Evolutionary conservation across 2,888 invertebrate species (phyloP).

Genomic region (Cerastis leucographa): DNA sequence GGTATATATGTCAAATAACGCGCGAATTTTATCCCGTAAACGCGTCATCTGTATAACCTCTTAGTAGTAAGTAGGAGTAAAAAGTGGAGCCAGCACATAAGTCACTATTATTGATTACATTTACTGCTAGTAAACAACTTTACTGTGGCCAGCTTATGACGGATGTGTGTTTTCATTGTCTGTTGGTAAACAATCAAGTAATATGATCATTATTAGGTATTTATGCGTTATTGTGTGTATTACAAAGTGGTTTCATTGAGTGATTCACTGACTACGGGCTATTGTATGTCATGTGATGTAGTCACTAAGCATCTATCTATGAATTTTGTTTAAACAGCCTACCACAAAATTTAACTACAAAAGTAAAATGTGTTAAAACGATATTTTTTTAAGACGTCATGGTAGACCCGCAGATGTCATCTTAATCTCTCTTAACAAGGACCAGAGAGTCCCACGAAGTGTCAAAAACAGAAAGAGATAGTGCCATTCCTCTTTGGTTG

Average conservation of each 20-base stretch:
- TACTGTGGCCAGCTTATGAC: constrained; percentile 79
- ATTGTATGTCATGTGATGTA: background rate
- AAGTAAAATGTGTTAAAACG: background rate
- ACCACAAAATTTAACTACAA: background rate
- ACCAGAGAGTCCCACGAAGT: background rate
- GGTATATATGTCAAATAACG: background rate
- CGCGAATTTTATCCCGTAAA: constrained; percentile 19
- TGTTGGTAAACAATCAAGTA: background rate
- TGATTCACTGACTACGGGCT: background rate
- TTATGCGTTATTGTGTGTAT: background rate
- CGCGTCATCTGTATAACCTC: constrained; percentile 41
- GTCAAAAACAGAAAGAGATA: background rate
- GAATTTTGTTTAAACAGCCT: background rate
- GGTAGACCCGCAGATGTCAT: background rate
- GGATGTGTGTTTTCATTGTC: constrained; percentile 76
- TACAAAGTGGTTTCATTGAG: background rate
- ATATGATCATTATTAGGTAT: background rate
- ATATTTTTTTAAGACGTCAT: too few species aligned
- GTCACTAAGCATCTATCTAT: background rate
- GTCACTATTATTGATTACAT: constrained; percentile 88
- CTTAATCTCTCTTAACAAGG: background rate
- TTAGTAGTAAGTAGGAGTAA: constrained; percentile 77
- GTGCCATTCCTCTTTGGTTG: background rate
- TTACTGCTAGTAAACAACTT: constrained; percentile 87
- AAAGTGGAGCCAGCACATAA: constrained; percentile 82